phyloP scores from a whole-genome alignment of 2,113 vertebrate species.

The Pyxicephalus adspersus region DNA sequence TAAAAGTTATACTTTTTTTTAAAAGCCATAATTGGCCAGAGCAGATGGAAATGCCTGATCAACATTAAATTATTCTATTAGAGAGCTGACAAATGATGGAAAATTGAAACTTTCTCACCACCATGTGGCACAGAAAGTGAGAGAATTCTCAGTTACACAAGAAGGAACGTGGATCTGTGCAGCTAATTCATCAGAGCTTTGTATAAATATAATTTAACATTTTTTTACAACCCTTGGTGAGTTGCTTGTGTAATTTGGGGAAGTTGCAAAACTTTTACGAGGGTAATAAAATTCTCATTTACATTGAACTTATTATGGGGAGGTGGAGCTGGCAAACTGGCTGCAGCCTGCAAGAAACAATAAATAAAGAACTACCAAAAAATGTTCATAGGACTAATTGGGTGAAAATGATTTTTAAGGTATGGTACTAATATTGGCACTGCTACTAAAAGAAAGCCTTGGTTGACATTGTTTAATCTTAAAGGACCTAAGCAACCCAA shows the following conservation, averaged over 20 bases:
- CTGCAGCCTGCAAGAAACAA: neutral
- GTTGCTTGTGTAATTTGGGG: constrained; percentile 85
- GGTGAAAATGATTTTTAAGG: neutral
- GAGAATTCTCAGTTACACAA: constrained; percentile 81
- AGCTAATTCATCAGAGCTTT: constrained; percentile 86
- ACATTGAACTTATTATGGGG: neutral
- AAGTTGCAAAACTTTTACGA: constrained; percentile 90
- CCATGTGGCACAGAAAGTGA: constrained; percentile 78
- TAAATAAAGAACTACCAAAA: neutral
- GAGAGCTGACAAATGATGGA: constrained; percentile 97
- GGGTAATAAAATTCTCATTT: constrained; percentile 71
- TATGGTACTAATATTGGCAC: neutral
- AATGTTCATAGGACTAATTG: neutral
- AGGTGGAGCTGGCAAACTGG: neutral
- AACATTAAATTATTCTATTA: constrained; percentile 95
- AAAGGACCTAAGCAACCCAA: too few relatives aligned
- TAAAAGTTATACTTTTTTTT: too few relatives aligned
- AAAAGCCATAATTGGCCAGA: constrained; percentile 72
- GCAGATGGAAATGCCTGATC: constrained; percentile 90
- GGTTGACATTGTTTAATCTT: too few relatives aligned
- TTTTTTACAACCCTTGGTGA: constrained; percentile 84
- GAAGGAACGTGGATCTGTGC: constrained; percentile 67
- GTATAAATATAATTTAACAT: constrained; percentile 88
- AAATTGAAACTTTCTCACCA: constrained; percentile 81
- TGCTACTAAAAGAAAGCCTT: neutral